Evolutionary conservation across 2,888 invertebrate genomes (phyloP).

Genomic region (Lasioglossum marginatum): DNA sequence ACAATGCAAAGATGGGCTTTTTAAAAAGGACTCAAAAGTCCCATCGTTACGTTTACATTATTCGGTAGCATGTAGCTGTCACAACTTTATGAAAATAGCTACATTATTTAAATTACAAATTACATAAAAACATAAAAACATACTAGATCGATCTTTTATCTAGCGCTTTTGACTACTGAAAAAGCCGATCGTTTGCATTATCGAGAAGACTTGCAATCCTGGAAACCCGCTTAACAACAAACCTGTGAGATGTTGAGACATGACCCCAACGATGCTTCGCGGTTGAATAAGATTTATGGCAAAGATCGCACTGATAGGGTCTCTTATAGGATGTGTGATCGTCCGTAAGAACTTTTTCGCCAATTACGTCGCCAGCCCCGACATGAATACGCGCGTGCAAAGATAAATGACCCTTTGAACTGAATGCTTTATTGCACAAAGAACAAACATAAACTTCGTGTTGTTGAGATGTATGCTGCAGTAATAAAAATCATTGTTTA

Average conservation of each 20-base stretch:
- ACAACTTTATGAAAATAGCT: too few relatives aligned
- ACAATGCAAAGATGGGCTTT: too few relatives aligned
- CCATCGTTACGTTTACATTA: too few relatives aligned
- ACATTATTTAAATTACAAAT: too few relatives aligned
- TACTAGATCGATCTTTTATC: too few relatives aligned
- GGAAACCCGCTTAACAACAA: neutral
- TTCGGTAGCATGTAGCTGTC: too few relatives aligned
- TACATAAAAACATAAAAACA: too few relatives aligned
- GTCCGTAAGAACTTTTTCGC: constrained; percentile 83
- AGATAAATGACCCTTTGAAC: constrained; percentile 84
- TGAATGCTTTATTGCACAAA: constrained; percentile 84
- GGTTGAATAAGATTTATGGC: constrained; percentile 84
- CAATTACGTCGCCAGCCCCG: constrained; percentile 82
- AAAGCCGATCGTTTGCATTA: too few relatives aligned
- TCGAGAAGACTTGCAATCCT: too few relatives aligned
- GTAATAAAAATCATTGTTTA: constrained; percentile 27
- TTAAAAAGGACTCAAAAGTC: too few relatives aligned
- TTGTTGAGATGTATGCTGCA: constrained; percentile 79
- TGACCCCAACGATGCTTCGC: constrained; percentile 85
- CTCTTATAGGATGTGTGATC: constrained; percentile 84
- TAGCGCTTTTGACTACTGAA: too few relatives aligned
- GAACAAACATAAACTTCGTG: constrained; percentile 84
- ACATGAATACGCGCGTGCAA: constrained; percentile 84
- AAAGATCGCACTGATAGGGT: constrained; percentile 84
- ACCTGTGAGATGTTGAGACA: constrained; percentile 84